These are phyloP conservation scores for Triplophysa siluroides DNA, from an alignment of 2,113 vertebrate genomes.

Conservation along the genomic window DNA sequence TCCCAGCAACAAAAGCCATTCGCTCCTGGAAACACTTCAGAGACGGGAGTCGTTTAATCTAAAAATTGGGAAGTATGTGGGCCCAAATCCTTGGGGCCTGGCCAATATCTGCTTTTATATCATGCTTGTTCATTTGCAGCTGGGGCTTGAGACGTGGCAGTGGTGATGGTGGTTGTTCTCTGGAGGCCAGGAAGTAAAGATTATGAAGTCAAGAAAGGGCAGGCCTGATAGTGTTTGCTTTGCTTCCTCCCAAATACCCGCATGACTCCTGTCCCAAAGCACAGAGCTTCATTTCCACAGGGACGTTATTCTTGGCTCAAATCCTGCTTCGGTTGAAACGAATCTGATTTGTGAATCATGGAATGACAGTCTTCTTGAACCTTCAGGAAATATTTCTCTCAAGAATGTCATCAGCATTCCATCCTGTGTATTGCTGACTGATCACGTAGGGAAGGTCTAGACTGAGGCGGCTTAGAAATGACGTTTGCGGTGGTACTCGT, in stretches of 20 bases:
- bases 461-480: constrained; percentile 7
- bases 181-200: constrained; percentile 71
- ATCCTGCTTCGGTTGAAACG: neutral
- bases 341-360: constrained; percentile 28
- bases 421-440: constrained; percentile 28
- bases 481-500: constrained; percentile 17
- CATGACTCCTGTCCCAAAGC: constrained; percentile 28
- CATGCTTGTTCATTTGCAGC: constrained; percentile 68
- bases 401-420: constrained; percentile 39
- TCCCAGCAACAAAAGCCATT: constrained; percentile 83
- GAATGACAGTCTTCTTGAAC: constrained; percentile 22
- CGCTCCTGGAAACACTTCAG: constrained; percentile 80
- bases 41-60: constrained; percentile 78
- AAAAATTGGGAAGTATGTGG: constrained; percentile 77
- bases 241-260: constrained; percentile 10
- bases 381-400: constrained; percentile 40
- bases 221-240: constrained; percentile 46
- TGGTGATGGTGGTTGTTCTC: constrained; percentile 43
- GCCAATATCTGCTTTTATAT: constrained; percentile 72
- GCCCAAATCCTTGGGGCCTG: constrained; percentile 68
- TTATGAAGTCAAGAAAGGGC: constrained; percentile 76
- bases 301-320: constrained; percentile 21
- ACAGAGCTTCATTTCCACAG: neutral
- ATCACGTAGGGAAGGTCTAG: constrained; percentile 46
- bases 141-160: constrained; percentile 51